Conservation (phyloP, 1,140 invertebrate species). For the Euglossa dilemma region DNA sequence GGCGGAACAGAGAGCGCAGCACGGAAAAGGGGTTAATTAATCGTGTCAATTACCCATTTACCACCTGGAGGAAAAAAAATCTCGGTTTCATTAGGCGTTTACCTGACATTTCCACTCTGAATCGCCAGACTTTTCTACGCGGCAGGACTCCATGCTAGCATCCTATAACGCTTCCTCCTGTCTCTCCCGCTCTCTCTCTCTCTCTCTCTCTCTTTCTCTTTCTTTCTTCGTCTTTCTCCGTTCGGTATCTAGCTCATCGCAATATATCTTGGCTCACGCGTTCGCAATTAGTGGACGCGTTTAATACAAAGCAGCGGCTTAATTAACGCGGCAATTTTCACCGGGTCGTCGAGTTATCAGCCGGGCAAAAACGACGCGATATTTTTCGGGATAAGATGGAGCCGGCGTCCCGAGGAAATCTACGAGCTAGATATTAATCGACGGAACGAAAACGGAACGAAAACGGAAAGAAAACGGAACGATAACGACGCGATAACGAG, state of each 20-base stretch:
- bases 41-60: constrained; percentile 68
- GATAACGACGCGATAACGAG: not conserved
- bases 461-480: constrained; percentile 21
- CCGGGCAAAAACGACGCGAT: not conserved
- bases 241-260: constrained; percentile 66
- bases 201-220: not conserved
- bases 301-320: constrained; percentile 62
- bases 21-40: constrained; percentile 61
- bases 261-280: constrained; percentile 62
- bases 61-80: constrained; percentile 61
- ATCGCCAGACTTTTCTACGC: constrained; percentile 58
- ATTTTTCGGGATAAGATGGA: not conserved
- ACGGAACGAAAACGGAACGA: constrained; percentile 22
- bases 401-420: not conserved
- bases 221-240: constrained; percentile 6
- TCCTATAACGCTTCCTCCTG: constrained; percentile 44
- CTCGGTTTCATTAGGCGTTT: constrained; percentile 70
- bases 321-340: constrained; percentile 61
- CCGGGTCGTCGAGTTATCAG: constrained; percentile 12
- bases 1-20: not conserved
- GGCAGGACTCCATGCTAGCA: constrained; percentile 25
- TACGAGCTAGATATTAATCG: not conserved
- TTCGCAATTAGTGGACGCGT: constrained; percentile 67
- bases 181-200: too few relatives aligned
- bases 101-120: constrained; percentile 71